These are phyloP conservation scores for Actinernus sp. DNA, from an alignment of 92 coral and sea anemone genomes.

Conservation along the genomic window DNA sequence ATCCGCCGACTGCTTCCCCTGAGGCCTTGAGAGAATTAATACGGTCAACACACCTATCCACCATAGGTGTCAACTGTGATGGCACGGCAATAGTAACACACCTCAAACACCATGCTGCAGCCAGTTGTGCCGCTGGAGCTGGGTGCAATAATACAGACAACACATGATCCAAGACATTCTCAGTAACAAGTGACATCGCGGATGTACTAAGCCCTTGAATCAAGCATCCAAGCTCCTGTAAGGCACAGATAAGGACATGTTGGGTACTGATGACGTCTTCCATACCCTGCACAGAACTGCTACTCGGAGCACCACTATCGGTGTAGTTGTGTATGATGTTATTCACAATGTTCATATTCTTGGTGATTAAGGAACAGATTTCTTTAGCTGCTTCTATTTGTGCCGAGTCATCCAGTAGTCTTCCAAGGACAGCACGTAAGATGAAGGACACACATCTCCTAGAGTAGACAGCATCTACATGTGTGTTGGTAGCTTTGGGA, in stretches of 20 bases:
- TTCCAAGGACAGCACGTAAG: conserved; percentile 89
- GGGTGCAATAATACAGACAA: conserved; percentile 92
- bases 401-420: conserved; percentile 94
- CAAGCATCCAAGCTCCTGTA: conserved; percentile 95
- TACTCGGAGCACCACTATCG: conserved; percentile 40
- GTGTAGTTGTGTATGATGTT: conserved; percentile 70
- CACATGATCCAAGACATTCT: conserved; percentile 86
- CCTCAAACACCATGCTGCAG: conserved; percentile 95
- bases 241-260: conserved; percentile 93
- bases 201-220: conserved; percentile 94
- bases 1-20: conserved; percentile 96
- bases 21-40: conserved; percentile 86
- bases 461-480: conserved; percentile 98
- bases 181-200: conserved; percentile 83
- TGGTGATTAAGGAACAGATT: conserved; percentile 84
- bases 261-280: conserved; percentile 93
- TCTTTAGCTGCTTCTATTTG: conserved; percentile 96
- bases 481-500: conserved; percentile 97
- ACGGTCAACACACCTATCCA: conserved; percentile 91
- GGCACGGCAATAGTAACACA: conserved; percentile 92
- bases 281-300: conserved; percentile 75
- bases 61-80: conserved; percentile 90
- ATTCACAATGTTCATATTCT: conserved; percentile 89
- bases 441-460: conserved; percentile 95
- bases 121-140: conserved; percentile 97